Conservation (phyloP, 2,888 invertebrate genomes). For the Nysson spinosus region DNA sequence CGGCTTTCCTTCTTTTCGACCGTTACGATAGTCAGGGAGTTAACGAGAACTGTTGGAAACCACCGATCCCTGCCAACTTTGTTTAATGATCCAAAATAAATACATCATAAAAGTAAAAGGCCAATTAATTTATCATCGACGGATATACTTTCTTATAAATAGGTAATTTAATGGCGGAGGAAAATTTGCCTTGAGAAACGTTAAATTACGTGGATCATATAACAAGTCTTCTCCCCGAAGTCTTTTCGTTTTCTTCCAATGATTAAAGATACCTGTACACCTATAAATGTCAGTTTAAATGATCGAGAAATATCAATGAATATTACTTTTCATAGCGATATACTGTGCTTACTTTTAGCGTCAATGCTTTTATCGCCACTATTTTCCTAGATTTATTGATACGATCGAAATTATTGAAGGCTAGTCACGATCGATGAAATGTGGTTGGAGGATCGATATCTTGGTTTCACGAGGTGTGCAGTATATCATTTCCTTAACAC, state of each 20-base stretch:
- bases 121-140: background rate
- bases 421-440: slow-evolving; percentile 28
- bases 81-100: slow-evolving; percentile 6
- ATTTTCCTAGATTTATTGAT: slow-evolving; percentile 26
- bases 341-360: slow-evolving; percentile 22
- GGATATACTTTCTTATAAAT: background rate
- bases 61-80: background rate
- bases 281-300: too few species aligned
- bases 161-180: slow-evolving; percentile 11
- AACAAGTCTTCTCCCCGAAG: too few species aligned
- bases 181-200: too few species aligned
- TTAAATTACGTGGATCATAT: too few species aligned
- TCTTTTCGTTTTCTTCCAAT: too few species aligned
- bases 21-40: slow-evolving; percentile 25
- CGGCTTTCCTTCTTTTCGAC: slow-evolving; percentile 19
- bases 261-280: too few species aligned
- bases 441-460: slow-evolving; percentile 5
- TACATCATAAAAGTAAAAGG: slow-evolving; percentile 9
- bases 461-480: background rate
- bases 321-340: slow-evolving; percentile 25
- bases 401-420: slow-evolving; percentile 9
- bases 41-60: slow-evolving; percentile 5
- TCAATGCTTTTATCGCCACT: slow-evolving; percentile 6
- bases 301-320: too few species aligned
- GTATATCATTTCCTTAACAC: background rate